A percentile compares a stretch with the other conserved stretches of the same genome.
Evolutionary conservation across 1,140 invertebrate species (phyloP).

Genomic region (Tachypleus tridentatus): DNA sequence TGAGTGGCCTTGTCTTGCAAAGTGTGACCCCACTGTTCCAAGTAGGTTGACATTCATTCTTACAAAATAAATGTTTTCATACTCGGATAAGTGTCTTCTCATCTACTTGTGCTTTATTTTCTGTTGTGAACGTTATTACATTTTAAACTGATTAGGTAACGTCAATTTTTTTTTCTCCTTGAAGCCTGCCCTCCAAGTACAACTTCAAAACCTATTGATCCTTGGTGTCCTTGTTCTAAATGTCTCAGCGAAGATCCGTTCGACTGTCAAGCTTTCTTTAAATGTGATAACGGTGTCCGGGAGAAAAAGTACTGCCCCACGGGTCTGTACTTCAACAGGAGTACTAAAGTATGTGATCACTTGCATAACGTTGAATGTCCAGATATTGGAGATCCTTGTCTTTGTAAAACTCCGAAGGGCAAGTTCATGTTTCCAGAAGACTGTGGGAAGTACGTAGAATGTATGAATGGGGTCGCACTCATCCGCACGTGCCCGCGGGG

Average conservation of each 20-base stretch:
- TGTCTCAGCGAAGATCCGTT: neutral
- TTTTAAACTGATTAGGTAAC: too few relatives aligned
- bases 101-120: too few relatives aligned
- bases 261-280: neutral
- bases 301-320: constrained; percentile 32
- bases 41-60: too few relatives aligned
- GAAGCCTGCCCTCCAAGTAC: too few relatives aligned
- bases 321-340: constrained; percentile 41
- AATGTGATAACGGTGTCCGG: neutral
- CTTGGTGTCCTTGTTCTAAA: neutral
- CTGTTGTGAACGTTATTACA: too few relatives aligned
- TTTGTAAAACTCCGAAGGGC: constrained; percentile 3
- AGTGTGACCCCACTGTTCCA: too few relatives aligned
- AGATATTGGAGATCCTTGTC: neutral
- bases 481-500: constrained; percentile 21
- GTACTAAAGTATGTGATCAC: constrained; percentile 40
- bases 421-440: constrained; percentile 6
- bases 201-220: too few relatives aligned
- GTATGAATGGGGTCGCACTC: constrained; percentile 22
- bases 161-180: too few relatives aligned
- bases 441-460: constrained; percentile 25
- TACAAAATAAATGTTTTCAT: too few relatives aligned
- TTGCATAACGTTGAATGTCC: constrained; percentile 6
- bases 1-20: too few relatives aligned
- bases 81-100: too few relatives aligned